Evolutionary conservation across 1,140 invertebrate species (phyloP).

Genomic region (Adoxophyes honmai): DNA sequence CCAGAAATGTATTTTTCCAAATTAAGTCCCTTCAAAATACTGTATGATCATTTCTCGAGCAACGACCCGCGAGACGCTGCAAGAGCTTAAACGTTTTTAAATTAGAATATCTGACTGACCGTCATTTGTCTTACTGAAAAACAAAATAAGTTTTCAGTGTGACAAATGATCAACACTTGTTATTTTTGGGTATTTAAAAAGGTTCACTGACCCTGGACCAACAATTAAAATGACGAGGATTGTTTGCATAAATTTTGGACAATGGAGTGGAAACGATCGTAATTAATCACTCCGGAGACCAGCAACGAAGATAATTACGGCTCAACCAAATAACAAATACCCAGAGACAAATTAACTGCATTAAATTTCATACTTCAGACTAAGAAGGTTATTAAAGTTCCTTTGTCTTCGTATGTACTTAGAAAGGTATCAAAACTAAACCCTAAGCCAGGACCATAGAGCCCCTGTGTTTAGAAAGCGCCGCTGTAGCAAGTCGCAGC

Average conservation of each 20-base stretch:
- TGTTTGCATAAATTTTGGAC: too few relatives aligned
- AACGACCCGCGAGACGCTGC: constrained; percentile 42
- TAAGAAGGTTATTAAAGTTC: too few relatives aligned
- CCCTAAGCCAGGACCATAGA: too few relatives aligned
- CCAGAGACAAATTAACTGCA: too few relatives aligned
- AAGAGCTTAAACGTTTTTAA: constrained; percentile 57
- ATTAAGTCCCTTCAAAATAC: constrained; percentile 30
- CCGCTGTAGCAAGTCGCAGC: not conserved
- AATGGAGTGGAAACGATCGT: too few relatives aligned
- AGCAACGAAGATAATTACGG: too few relatives aligned
- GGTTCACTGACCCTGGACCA: not conserved
- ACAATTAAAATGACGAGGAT: not conserved
- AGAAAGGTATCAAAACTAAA: not conserved
- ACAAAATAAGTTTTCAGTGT: constrained; percentile 44
- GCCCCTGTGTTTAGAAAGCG: not conserved
- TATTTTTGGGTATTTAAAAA: constrained; percentile 19
- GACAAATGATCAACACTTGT: constrained; percentile 49
- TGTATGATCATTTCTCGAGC: constrained; percentile 45
- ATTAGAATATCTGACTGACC: constrained; percentile 65
- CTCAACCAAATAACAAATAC: too few relatives aligned
- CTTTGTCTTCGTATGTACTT: too few relatives aligned
- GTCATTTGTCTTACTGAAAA: constrained; percentile 41
- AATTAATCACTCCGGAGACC: too few relatives aligned
- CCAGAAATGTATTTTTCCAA: constrained; percentile 25
- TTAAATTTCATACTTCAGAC: too few relatives aligned